phyloP scores from a whole-genome alignment of 2,888 invertebrate genomes.

The Polyommatus iphigenia region DNA sequence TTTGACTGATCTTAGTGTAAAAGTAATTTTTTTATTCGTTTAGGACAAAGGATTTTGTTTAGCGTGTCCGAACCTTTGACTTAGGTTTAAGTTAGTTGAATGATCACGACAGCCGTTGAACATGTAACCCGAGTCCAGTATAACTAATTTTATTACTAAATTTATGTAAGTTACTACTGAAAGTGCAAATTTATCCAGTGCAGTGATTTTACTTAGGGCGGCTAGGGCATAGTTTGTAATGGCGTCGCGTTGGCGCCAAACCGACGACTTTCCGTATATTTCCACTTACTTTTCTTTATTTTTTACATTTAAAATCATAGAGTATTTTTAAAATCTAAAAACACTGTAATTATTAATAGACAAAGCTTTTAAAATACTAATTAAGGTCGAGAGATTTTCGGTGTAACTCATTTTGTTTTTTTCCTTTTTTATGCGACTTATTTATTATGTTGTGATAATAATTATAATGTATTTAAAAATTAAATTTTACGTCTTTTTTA shows the following conservation, averaged over 20 bases:
- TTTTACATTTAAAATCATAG: conserved; percentile 44
- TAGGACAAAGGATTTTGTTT: not conserved
- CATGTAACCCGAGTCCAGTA: not conserved
- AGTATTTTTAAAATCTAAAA: conserved; percentile 67
- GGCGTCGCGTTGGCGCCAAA: conserved; percentile 34
- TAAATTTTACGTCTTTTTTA: conserved; percentile 35
- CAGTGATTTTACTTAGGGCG: not conserved
- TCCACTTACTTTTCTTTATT: conserved; percentile 42
- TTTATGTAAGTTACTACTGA: conserved; percentile 11
- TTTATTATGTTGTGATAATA: conserved; percentile 64
- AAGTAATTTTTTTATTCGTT: conserved; percentile 18
- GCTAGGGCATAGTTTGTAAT: conserved; percentile 1
- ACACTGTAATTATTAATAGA: conserved; percentile 62
- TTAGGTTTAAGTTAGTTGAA: conserved; percentile 17
- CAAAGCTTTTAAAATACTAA: conserved; percentile 66
- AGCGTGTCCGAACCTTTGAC: not conserved
- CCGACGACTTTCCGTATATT: conserved; percentile 59
- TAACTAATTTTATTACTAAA: conserved; percentile 12
- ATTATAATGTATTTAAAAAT: conserved; percentile 49
- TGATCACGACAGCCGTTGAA: not conserved
- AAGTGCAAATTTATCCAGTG: not conserved
- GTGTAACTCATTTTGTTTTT: conserved; percentile 60
- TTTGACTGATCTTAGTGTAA: conserved; percentile 25
- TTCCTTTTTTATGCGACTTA: conserved; percentile 58
- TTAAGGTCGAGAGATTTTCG: conserved; percentile 58